Base-by-base conservation (phyloP, 2,888 invertebrate genomes). In the Zeuzera pyrina region DNA sequence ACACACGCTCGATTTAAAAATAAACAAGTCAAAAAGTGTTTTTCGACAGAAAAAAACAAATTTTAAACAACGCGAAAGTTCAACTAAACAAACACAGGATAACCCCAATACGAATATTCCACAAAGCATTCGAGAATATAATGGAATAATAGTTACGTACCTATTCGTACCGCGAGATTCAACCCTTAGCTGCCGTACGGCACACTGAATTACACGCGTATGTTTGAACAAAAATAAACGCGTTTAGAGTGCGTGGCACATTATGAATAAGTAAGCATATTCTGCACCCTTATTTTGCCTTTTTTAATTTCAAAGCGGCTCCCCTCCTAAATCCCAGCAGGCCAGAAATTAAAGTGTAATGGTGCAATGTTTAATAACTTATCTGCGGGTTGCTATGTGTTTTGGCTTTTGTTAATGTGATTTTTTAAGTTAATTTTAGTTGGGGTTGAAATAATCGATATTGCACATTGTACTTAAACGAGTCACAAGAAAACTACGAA, bases 331-430 rank as follows among this genome's bases (percentile, higher is more conserved):
- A 62, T 74, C 77, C 78, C 81, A 66, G 63, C 64, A 60, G 78
- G 76, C 51, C 53, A 64, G 62, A 71, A 74, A 79, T 79, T 78
- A 76, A 78, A 71, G 73, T 66, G 76, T 79, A 83, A 81, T 81
- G 78, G 79, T 66, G 76, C 78, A 63, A 62, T 74, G 72, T 70
- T 79, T 79, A 76, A 77, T 79, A 77, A 76, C 58, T 77, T 74
- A 72, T 79, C 77, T 77, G 78, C 69, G 81, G 79, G 74, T 64
- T 39, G 52, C 52, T 56, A 59, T 57, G 61, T 67, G 69, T 67
- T 70, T 64, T 57, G 64, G 64, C 66, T 66, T 70, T 76, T 76
- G 74, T 76, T 76, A 67, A 76, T 74, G 65, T 68, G 63, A 72
- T 77, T 76, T 76, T 73, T 32, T 61, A 60, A 70, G 62, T 73